Percentiles rank a stretch among this genome's conserved stretches.
Evolutionary conservation across 1,140 invertebrate genomes (phyloP).

Genomic region (Radopholus similis): DNA sequence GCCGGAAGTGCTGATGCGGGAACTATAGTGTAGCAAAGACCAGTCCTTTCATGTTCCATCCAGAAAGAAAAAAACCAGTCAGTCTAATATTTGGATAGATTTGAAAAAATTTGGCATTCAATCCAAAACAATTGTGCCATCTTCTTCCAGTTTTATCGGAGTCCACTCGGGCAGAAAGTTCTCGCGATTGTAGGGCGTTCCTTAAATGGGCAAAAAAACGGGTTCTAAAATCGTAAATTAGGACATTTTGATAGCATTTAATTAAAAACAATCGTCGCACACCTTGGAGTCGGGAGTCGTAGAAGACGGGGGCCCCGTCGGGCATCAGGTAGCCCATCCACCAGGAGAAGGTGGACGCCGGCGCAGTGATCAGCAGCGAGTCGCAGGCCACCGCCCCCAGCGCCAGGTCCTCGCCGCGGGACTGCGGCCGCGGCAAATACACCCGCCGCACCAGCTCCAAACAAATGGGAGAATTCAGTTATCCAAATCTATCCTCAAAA

Average conservation of each 20-base stretch:
- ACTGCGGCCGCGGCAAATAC: background rate
- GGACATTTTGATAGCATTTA: background rate
- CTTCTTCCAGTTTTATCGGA: background rate
- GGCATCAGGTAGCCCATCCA: constrained; percentile 21
- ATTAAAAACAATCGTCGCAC: background rate
- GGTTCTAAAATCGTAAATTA: background rate
- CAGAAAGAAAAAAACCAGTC: too few relatives aligned
- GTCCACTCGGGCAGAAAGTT: constrained; percentile 4
- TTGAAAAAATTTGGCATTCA: background rate
- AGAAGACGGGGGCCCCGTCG: background rate
- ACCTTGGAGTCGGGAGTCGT: background rate
- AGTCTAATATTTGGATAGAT: background rate
- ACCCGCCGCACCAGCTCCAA: background rate
- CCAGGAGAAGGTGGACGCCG: constrained; percentile 9
- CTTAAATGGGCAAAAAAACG: background rate
- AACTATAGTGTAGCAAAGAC: too few relatives aligned
- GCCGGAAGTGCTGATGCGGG: background rate
- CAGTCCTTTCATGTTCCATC: too few relatives aligned
- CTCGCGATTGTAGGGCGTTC: background rate
- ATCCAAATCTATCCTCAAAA: background rate
- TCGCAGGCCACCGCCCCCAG: background rate
- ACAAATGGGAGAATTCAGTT: background rate
- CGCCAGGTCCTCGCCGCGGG: background rate
- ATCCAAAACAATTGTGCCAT: background rate
- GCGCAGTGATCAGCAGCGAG: constrained; percentile 5